Conservation (phyloP, 2,797 vertebrate species). For the Dermochelys coriacea region DNA sequence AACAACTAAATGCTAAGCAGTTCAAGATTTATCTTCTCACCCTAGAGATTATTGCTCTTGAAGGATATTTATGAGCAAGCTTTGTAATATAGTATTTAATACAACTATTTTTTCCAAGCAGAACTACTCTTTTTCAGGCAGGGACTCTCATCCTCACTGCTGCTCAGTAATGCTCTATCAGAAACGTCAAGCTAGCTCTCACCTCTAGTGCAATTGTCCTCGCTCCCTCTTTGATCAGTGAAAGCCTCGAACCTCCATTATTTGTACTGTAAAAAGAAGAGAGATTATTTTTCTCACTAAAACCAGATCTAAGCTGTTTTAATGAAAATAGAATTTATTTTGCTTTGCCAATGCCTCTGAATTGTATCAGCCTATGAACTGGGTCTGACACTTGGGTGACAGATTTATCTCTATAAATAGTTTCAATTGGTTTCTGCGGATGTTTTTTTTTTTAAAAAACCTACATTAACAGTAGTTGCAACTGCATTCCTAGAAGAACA, state of each 20-base stretch:
- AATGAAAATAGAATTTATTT: not conserved
- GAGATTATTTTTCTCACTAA: not conserved
- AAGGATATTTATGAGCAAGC: not conserved
- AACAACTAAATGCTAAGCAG: conserved; percentile 29
- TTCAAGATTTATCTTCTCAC: conserved; percentile 47
- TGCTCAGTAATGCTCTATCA: not conserved
- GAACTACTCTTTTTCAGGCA: not conserved
- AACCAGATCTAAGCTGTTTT: not conserved
- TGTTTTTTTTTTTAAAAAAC: not conserved
- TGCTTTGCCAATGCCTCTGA: not conserved
- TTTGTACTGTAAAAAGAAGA: not conserved
- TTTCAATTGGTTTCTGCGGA: not conserved
- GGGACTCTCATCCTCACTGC: not conserved
- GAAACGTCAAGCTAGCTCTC: not conserved
- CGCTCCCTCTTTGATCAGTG: not conserved
- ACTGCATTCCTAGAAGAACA: not conserved
- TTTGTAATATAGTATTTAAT: not conserved
- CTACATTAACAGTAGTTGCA: not conserved
- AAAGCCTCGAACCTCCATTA: not conserved
- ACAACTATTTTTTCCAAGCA: not conserved
- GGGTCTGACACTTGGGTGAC: not conserved
- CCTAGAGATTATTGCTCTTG: not conserved
- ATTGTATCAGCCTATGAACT: not conserved
- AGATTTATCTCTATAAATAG: not conserved
- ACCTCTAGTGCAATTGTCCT: not conserved